Evolutionary conservation across 2,888 invertebrate genomes (phyloP).

Genomic region (Agelastica alni): DNA sequence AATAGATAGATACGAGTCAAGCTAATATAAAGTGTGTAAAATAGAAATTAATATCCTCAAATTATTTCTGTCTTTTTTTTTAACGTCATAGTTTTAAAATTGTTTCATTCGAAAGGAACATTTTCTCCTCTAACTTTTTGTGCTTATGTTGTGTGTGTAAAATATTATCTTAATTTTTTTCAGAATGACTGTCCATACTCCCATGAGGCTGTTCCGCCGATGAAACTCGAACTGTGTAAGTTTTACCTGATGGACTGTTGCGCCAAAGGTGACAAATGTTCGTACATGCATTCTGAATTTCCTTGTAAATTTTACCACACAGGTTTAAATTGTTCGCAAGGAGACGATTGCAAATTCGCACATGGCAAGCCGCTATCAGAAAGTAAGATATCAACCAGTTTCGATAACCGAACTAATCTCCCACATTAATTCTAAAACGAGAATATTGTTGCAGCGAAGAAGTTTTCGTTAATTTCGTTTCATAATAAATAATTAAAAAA

Average conservation of each 20-base stretch:
- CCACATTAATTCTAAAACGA: background rate
- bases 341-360: slow-evolving; percentile 88
- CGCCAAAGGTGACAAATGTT: slow-evolving; percentile 92
- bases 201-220: slow-evolving; percentile 79
- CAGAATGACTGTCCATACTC: slow-evolving; percentile 85
- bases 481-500: no score
- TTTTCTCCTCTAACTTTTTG: no score
- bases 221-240: slow-evolving; percentile 94
- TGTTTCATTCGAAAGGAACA: no score
- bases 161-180: slow-evolving; percentile 43
- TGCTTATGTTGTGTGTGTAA: no score
- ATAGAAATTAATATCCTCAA: no score
- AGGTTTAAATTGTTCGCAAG: slow-evolving; percentile 79
- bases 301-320: slow-evolving; percentile 97
- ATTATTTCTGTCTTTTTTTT: no score
- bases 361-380: slow-evolving; percentile 88
- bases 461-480: slow-evolving; percentile 3
- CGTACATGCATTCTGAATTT: slow-evolving; percentile 96
- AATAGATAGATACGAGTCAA: no score
- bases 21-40: no score
- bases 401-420: background rate
- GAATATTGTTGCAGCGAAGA: background rate
- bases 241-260: slow-evolving; percentile 96
- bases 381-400: slow-evolving; percentile 51
- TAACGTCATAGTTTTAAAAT: no score